Conservation (phyloP, 1,140 invertebrate genomes). For the Bombus confusus region DNA sequence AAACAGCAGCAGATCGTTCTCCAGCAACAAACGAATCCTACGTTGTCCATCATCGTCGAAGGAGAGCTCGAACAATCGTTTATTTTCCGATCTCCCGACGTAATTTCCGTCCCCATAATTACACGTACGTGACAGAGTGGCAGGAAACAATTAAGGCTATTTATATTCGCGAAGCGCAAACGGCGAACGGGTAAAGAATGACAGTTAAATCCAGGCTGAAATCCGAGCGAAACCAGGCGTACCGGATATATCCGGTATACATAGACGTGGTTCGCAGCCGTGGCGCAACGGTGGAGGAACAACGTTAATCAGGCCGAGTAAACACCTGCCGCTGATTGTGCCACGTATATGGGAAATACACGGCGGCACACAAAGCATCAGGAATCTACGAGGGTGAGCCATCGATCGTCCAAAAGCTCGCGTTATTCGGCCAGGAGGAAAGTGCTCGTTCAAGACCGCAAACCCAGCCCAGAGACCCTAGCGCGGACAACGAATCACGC, state of each 20-base stretch:
- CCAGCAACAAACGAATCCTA: background rate
- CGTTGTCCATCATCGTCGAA: background rate
- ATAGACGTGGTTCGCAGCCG: slow-evolving; percentile 49
- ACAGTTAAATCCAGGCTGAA: slow-evolving; percentile 41
- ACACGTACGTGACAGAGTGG: background rate
- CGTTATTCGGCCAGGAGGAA: slow-evolving; percentile 63
- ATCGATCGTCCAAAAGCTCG: slow-evolving; percentile 69
- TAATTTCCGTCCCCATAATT: slow-evolving; percentile 14
- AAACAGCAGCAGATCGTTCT: background rate
- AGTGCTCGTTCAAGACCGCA: slow-evolving; percentile 58
- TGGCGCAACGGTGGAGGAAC: slow-evolving; percentile 57
- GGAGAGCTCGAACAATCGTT: background rate
- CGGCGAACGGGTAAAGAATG: background rate
- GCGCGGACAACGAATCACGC: slow-evolving; percentile 26
- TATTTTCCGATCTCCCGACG: background rate
- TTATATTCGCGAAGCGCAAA: slow-evolving; percentile 25
- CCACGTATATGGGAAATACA: slow-evolving; percentile 69
- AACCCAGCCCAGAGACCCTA: slow-evolving; percentile 29
- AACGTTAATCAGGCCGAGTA: slow-evolving; percentile 76
- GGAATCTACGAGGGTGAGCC: slow-evolving; percentile 63
- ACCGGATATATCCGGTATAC: slow-evolving; percentile 36
- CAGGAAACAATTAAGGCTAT: slow-evolving; percentile 19
- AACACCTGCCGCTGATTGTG: slow-evolving; percentile 76
- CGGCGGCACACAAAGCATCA: slow-evolving; percentile 57
- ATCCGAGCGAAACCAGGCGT: slow-evolving; percentile 18